Percentiles rank a stretch among this genome's conserved stretches.
These are phyloP conservation scores for Ferdinandea cuprea DNA, from an alignment of 2,888 invertebrate genomes.

Conservation along the genomic window DNA sequence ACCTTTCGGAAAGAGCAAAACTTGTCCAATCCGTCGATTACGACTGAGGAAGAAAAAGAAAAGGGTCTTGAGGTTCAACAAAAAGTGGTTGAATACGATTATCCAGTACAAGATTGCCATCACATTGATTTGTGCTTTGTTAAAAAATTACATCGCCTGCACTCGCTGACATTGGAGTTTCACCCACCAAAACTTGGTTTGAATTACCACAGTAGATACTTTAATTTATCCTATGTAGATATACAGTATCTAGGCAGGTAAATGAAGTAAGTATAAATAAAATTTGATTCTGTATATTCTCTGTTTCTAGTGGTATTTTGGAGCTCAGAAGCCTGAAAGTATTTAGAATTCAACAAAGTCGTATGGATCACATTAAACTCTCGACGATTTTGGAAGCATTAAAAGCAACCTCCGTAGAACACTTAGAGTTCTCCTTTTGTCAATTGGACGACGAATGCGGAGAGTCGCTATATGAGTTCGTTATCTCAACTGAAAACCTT, in stretches of 20 bases:
- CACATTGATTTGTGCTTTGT: slow-evolving; percentile 79
- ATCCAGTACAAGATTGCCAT: slow-evolving; percentile 78
- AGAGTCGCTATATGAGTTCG: slow-evolving; percentile 75
- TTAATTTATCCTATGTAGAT: slow-evolving; percentile 79
- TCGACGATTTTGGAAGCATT: slow-evolving; percentile 75
- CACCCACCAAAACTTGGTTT: slow-evolving; percentile 77
- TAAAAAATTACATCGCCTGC: slow-evolving; percentile 76
- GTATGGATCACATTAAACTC: slow-evolving; percentile 78
- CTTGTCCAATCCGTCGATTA: slow-evolving; percentile 12
- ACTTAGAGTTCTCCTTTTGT: slow-evolving; percentile 79
- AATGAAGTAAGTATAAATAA: neutral
- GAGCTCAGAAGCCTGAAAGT: slow-evolving; percentile 75
- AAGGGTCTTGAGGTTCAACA: slow-evolving; percentile 68
- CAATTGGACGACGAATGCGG: slow-evolving; percentile 78
- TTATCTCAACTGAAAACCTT: slow-evolving; percentile 74
- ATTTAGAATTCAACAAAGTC: slow-evolving; percentile 79
- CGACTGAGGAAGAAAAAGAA: slow-evolving; percentile 65
- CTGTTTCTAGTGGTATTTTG: slow-evolving; percentile 75
- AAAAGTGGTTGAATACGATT: slow-evolving; percentile 74
- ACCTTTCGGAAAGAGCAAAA: slow-evolving; percentile 74
- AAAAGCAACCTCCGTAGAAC: slow-evolving; percentile 76
- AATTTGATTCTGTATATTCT: neutral
- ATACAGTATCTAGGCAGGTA: slow-evolving; percentile 77
- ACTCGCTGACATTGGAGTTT: slow-evolving; percentile 78
- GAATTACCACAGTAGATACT: slow-evolving; percentile 77